Evolutionary conservation across 2,113 vertebrate genomes (phyloP).

Genomic region (Neogale vison): DNA sequence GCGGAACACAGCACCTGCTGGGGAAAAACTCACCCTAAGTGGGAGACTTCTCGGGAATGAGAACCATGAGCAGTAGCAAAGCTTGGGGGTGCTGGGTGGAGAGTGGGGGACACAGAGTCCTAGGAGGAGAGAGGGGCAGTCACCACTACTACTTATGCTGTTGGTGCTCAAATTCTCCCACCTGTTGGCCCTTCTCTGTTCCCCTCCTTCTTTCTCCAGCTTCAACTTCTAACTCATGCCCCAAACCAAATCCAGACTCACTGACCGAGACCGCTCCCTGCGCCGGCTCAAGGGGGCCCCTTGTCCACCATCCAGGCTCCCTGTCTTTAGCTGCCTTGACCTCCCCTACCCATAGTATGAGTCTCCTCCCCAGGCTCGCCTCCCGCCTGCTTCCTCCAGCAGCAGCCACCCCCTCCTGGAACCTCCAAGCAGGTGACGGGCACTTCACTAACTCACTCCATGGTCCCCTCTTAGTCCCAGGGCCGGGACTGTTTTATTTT

Average conservation of each 20-base stretch:
- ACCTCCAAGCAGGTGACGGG: too few relatives aligned
- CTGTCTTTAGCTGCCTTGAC: background rate
- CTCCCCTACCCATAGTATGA: accelerated
- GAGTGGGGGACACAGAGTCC: background rate
- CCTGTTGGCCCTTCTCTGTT: background rate
- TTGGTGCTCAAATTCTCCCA: background rate
- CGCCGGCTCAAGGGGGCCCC: too few relatives aligned
- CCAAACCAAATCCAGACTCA: background rate
- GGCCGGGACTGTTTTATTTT: background rate
- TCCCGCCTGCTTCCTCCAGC: background rate
- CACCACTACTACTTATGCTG: accelerated
- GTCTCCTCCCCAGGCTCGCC: background rate
- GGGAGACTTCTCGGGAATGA: background rate
- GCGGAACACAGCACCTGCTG: background rate
- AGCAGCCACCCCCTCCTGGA: background rate
- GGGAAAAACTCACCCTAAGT: too few relatives aligned
- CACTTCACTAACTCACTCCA: background rate
- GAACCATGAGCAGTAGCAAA: background rate
- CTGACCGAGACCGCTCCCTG: background rate
- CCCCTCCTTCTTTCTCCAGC: background rate
- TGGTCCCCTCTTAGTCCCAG: accelerated
- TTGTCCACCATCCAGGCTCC: background rate
- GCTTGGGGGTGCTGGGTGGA: accelerated
- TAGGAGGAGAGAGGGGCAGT: too few relatives aligned
- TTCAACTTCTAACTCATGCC: background rate